Conservation (phyloP, 2,113 vertebrate species). For the Tupaia chinensis region DNA sequence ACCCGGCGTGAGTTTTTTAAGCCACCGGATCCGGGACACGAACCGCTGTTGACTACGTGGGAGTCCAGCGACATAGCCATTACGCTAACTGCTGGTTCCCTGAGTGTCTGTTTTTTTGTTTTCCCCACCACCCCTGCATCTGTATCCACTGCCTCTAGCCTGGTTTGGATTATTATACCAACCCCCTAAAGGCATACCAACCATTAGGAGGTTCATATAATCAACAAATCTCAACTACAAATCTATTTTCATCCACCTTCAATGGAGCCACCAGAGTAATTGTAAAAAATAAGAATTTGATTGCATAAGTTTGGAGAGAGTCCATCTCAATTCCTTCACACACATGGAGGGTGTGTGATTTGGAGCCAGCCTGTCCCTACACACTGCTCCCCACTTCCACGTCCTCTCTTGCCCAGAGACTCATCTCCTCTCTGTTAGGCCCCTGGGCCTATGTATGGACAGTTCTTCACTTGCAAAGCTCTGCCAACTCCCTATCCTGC, state of each 20-base stretch:
- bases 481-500: neutral
- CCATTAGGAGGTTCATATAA: too few relatives aligned
- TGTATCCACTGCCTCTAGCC: neutral
- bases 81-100: too few relatives aligned
- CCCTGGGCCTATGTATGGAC: neutral
- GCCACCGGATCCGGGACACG: too few relatives aligned
- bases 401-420: neutral
- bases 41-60: too few relatives aligned
- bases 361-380: neutral
- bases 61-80: too few relatives aligned
- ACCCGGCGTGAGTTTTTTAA: too few relatives aligned
- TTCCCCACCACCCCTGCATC: neutral
- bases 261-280: neutral
- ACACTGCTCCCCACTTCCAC: fast-evolving
- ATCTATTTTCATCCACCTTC: neutral
- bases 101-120: too few relatives aligned
- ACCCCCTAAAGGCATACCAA: neutral
- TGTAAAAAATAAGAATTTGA: neutral
- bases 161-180: neutral
- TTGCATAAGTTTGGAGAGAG: neutral
- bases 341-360: neutral
- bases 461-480: neutral
- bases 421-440: neutral
- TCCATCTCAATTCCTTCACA: neutral
- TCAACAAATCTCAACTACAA: neutral